These are phyloP conservation scores for Athene cunicularia DNA, from an alignment of 2,113 vertebrate species.

Conservation along the genomic window DNA sequence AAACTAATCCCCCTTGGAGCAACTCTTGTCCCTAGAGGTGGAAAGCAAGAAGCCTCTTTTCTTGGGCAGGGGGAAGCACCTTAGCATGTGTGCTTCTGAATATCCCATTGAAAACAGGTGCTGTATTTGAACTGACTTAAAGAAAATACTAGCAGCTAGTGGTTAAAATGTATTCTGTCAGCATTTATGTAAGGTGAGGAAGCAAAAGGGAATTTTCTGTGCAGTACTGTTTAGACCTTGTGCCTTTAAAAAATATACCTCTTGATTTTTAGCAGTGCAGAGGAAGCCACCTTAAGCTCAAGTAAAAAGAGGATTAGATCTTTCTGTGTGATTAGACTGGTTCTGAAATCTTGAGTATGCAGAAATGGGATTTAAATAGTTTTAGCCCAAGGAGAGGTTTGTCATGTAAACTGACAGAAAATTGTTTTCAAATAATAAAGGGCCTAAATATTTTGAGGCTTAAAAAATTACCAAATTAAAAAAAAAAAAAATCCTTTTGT, in stretches of 20 bases:
- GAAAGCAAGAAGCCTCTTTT: not conserved
- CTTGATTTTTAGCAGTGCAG: not conserved
- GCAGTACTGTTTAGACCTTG: not conserved
- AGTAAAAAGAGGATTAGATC: not conserved
- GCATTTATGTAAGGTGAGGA: not conserved
- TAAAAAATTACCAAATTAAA: not conserved
- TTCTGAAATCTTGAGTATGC: not conserved
- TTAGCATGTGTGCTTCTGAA: not conserved
- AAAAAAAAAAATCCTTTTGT: not conserved
- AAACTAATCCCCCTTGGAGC: accelerated
- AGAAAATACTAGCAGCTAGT: not conserved
- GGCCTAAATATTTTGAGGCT: not conserved
- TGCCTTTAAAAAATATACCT: not conserved
- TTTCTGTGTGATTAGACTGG: not conserved
- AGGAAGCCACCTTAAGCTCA: not conserved
- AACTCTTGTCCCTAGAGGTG: not conserved
- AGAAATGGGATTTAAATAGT: not conserved
- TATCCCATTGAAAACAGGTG: accelerated
- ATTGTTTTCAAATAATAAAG: not conserved
- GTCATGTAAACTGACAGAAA: not conserved
- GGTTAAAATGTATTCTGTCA: not conserved
- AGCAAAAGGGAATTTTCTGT: not conserved
- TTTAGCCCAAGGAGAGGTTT: not conserved
- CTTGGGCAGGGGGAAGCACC: accelerated
- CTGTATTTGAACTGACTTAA: not conserved